Evolutionary conservation across 2,888 invertebrate genomes (phyloP).

Genomic region (Eurytoma adleriae): DNA sequence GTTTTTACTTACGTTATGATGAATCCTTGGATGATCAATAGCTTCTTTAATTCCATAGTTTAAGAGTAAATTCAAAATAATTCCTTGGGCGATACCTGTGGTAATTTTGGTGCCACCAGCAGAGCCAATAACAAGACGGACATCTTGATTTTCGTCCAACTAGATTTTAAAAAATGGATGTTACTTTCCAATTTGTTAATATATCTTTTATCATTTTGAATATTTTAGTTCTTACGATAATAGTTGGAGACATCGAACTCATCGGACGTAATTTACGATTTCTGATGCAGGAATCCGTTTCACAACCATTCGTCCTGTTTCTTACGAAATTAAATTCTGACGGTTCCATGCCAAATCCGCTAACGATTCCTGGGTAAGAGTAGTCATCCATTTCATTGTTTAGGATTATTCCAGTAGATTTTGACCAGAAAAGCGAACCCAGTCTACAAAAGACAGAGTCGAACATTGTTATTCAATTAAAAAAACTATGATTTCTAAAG

Average conservation of each 20-base stretch:
- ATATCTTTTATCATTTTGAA: background rate
- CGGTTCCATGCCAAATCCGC: slow-evolving; percentile 85
- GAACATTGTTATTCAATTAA: background rate
- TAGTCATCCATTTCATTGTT: slow-evolving; percentile 96
- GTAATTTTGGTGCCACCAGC: slow-evolving; percentile 95
- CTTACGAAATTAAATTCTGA: slow-evolving; percentile 90
- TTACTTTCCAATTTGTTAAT: background rate
- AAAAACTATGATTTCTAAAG: no score
- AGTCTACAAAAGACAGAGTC: slow-evolving; percentile 8
- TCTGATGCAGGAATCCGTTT: no score
- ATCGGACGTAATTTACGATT: slow-evolving; percentile 79
- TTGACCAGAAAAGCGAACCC: slow-evolving; percentile 80
- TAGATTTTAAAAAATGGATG: background rate
- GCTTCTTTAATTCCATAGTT: slow-evolving; percentile 13
- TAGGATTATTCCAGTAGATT: slow-evolving; percentile 87
- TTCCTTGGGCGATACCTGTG: slow-evolving; percentile 81
- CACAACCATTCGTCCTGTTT: slow-evolving; percentile 80
- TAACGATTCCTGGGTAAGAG: slow-evolving; percentile 82
- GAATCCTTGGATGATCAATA: slow-evolving; percentile 34
- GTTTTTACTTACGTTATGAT: slow-evolving; percentile 34
- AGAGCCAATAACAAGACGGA: slow-evolving; percentile 84
- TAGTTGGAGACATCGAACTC: slow-evolving; percentile 92
- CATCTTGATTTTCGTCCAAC: slow-evolving; percentile 23
- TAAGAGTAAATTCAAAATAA: slow-evolving; percentile 23
- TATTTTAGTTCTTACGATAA: slow-evolving; percentile 28